Base-by-base conservation (phyloP, 2,113 vertebrate genomes). In the Cephalopholis sonnerati region DNA sequence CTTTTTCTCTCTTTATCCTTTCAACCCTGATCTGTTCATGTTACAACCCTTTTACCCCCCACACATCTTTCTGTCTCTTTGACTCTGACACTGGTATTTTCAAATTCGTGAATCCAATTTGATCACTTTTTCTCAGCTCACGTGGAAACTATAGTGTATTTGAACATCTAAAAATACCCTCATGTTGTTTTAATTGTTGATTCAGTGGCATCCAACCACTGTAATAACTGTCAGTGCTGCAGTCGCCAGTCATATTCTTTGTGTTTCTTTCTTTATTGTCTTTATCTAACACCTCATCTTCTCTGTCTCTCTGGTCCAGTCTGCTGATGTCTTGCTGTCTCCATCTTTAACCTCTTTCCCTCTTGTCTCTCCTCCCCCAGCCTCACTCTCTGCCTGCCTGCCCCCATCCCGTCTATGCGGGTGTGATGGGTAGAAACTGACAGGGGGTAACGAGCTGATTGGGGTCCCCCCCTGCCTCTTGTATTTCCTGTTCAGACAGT, bases 391-490 rank as follows among this genome's bases (percentile, higher is more conserved):
- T 55, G 9, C 44, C 46, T 73, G 41, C 27, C 66, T 76, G 62
- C 50, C 66, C 83, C 59, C 63, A 58, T 89, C 69, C 44, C 17
- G 44, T 87, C 74, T 72, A 44, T 68, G 66, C n/a, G 29, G 41
- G 18, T 41, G 20, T 69, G 79, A 88, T 86, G 24, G 58, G 59
- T 75, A 41, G 81, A 79, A 87, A 64, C 71, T 84, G 83, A 85
- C 85, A 73, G 61, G 54, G 69, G 70, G 73, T 62, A 89, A 75
- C 61, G 12, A 72, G 81, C 44, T 78, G 79, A 83, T 70, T 25
- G 63, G 71, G 27, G 41, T 77, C n/a, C 61, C 50, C 55, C 73
- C n/a, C n/a, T n/a, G 18, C 62, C 61, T 83, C 59, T 50, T 20
- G 16, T 54, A 22, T 64, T 75, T 75, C 44, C 62, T 68, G 77